Evolutionary conservation across 2,888 invertebrate genomes (phyloP).

Genomic region (Leptodirus hochenwartii): DNA sequence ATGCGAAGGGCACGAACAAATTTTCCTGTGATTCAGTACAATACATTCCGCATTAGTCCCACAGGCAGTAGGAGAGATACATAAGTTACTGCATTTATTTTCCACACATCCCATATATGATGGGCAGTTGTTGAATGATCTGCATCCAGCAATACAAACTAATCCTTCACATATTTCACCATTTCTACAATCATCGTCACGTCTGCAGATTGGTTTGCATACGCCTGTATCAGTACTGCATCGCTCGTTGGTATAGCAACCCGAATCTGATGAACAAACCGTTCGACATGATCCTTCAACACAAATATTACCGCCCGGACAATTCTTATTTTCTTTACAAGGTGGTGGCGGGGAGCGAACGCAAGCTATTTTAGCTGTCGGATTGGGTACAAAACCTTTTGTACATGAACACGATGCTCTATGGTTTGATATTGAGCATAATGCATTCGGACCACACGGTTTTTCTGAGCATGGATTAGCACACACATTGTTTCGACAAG

Average conservation of each 20-base stretch:
- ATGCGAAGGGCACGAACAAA: constrained; percentile 53
- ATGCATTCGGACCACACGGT: constrained; percentile 73
- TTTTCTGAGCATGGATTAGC: constrained; percentile 55
- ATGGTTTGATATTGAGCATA: constrained; percentile 63
- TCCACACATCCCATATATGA: constrained; percentile 52
- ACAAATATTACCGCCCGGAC: constrained; percentile 51
- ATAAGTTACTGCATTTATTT: constrained; percentile 63
- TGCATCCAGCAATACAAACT: constrained; percentile 63
- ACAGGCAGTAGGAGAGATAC: constrained; percentile 57
- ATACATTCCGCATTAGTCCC: constrained; percentile 66
- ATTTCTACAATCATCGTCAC: constrained; percentile 70
- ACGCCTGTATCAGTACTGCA: constrained; percentile 50
- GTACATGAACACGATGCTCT: constrained; percentile 67
- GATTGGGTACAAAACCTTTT: constrained; percentile 66
- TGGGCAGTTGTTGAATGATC: constrained; percentile 61
- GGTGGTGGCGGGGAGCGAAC: constrained; percentile 57
- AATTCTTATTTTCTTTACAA: constrained; percentile 64
- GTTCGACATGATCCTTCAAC: constrained; percentile 56
- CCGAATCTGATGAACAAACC: constrained; percentile 54
- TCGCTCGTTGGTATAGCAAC: constrained; percentile 69
- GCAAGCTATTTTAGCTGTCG: constrained; percentile 75
- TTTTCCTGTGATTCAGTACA: constrained; percentile 49
- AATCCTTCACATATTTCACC: constrained; percentile 75
- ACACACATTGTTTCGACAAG: constrained; percentile 66
- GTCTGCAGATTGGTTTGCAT: constrained; percentile 67